Evolutionary conservation across 1,140 invertebrate genomes (phyloP).

Genomic region (Antheraea pernyi): DNA sequence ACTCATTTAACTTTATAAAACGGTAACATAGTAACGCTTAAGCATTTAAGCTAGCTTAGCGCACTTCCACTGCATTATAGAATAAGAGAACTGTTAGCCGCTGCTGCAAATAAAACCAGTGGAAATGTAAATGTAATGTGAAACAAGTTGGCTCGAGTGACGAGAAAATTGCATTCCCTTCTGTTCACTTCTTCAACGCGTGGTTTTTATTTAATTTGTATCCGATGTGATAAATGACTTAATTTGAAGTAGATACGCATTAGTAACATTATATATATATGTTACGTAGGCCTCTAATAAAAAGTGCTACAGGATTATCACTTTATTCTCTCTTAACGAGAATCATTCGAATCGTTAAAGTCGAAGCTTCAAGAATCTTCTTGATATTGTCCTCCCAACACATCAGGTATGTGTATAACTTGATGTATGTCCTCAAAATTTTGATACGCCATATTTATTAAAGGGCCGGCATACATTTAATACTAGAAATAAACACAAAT

Average conservation of each 20-base stretch:
- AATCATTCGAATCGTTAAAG: too few species aligned
- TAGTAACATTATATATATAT: too few species aligned
- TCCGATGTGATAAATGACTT: neutral
- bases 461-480: too few species aligned
- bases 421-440: too few species aligned
- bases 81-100: neutral
- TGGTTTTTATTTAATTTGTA: neutral
- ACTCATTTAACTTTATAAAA: neutral
- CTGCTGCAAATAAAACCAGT: slow-evolving; percentile 28
- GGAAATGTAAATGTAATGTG: slow-evolving; percentile 41
- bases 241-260: neutral
- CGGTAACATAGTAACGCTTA: neutral
- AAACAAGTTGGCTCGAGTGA: slow-evolving; percentile 26
- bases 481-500: too few species aligned
- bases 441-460: too few species aligned
- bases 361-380: too few species aligned
- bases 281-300: too few species aligned
- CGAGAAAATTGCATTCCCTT: slow-evolving; percentile 39
- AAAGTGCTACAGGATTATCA: too few species aligned
- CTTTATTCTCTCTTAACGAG: too few species aligned
- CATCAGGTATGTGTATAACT: too few species aligned
- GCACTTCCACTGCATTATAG: slow-evolving; percentile 3
- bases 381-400: too few species aligned
- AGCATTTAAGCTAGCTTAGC: neutral
- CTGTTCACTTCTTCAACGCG: neutral